Evolutionary conservation across 2,797 vertebrate species (phyloP).

Genomic region (Scolopax bukidnonensis): DNA sequence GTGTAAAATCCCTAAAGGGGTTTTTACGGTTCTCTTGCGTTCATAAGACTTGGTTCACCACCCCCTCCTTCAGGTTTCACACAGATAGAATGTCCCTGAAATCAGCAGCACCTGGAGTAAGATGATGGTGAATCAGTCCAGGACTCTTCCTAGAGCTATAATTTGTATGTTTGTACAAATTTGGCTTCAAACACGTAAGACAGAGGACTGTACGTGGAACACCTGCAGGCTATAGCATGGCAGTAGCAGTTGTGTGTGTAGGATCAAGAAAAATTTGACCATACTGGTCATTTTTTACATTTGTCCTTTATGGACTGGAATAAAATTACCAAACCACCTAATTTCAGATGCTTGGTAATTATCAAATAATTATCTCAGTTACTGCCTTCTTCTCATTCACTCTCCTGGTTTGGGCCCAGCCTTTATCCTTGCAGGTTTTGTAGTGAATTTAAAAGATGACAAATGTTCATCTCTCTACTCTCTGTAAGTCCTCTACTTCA

Average conservation of each 20-base stretch:
- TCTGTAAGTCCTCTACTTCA: not conserved
- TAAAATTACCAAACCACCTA: not conserved
- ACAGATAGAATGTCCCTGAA: not conserved
- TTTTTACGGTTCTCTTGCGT: not conserved
- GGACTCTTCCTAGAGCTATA: not conserved
- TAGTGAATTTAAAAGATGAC: not conserved
- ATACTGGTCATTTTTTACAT: not conserved
- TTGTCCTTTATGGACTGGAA: not conserved
- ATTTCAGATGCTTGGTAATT: not conserved
- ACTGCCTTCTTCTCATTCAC: not conserved
- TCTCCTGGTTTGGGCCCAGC: not conserved
- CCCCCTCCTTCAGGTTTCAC: not conserved
- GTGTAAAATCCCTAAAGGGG: not conserved
- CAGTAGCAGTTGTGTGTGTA: not conserved
- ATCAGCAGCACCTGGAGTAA: not conserved
- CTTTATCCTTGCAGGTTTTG: not conserved
- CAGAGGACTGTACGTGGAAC: not conserved
- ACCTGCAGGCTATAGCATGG: not conserved
- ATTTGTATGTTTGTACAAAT: not conserved
- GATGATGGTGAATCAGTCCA: not conserved
- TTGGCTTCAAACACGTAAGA: not conserved
- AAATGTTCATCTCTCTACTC: not conserved
- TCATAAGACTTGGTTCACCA: not conserved
- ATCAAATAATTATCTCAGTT: not conserved
- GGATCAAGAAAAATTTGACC: not conserved